Evolutionary conservation across 2,888 invertebrate genomes (phyloP), one percentile per base, ranked within the genome.

Genomic region (Lasioglossum lativentre): DNA sequence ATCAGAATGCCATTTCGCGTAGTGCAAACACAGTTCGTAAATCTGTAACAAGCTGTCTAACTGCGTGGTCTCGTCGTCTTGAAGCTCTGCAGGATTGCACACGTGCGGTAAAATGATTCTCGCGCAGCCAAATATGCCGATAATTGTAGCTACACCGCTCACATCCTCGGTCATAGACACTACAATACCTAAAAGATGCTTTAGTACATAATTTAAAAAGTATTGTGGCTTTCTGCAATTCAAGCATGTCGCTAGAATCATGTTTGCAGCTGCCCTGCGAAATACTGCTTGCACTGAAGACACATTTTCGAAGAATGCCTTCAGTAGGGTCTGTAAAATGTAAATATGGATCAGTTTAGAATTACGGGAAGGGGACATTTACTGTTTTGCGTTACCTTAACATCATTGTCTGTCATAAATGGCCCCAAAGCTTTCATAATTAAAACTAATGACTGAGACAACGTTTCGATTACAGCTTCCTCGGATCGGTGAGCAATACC

Each of bases 191-290:
- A 97, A 94, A 72, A 97, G 95, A 89, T 96, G 95, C 83, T 96
- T 96, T 38, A 98, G 96, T n/a, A 97, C 96, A 93, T 97, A 96
- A 3, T 96, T 96, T 86, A 97, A 95, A 95, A 97, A 97, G 88
- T 96, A 95, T 71, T 95, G 95, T 78, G 95, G 95, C 94, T 98
- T 98, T 78, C 97, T 96, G 86, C 97, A 97, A 95, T 98, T 96
- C 85, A 97, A 96, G 95, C 98, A 98, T 80, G 98, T 96, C 83
- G 97, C 96, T 63, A 98, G 96, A 82, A 99, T 97, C 95, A 98
- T 98, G 77, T 96, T 97, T 0, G 98, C 97, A 47, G 98, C 97
- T 40, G 98, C 97, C 88, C 99, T 96, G 83, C 99, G 96, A 85
- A 98, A 97, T 3, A 97, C 97, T 6, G 98, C 97, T 88, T 93